These are phyloP conservation scores for Pogonus chalceus DNA, from an alignment of 1,140 invertebrate genomes.

Conservation along the genomic window DNA sequence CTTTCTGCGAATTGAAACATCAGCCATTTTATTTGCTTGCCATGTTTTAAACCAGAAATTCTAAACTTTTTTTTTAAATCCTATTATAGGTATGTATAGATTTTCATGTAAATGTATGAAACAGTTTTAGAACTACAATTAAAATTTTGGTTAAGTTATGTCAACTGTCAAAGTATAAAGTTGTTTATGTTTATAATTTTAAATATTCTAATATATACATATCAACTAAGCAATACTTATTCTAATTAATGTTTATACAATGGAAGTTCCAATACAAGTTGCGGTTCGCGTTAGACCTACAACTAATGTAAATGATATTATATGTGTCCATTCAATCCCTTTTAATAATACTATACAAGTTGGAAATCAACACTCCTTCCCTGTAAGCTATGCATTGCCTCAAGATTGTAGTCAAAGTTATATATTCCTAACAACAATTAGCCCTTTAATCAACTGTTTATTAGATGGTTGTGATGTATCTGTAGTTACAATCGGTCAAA, in stretches of 20 bases:
- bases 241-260: too few species aligned
- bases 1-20: too few species aligned
- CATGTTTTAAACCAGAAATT: too few species aligned
- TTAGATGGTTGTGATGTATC: slow-evolving; percentile 62
- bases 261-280: slow-evolving; percentile 51
- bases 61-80: not conserved
- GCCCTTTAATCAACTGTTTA: slow-evolving; percentile 48
- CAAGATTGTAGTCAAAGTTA: slow-evolving; percentile 39
- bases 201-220: too few species aligned
- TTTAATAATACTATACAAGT: slow-evolving; percentile 44
- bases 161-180: not conserved
- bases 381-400: slow-evolving; percentile 50
- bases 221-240: too few species aligned
- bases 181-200: not conserved
- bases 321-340: slow-evolving; percentile 43
- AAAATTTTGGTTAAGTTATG: too few species aligned
- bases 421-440: slow-evolving; percentile 36
- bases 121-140: too few species aligned
- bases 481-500: slow-evolving; percentile 67
- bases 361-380: slow-evolving; percentile 43
- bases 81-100: not conserved
- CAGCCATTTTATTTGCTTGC: too few species aligned
- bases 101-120: too few species aligned
- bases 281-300: slow-evolving; percentile 43
- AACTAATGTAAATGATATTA: slow-evolving; percentile 36